Percentiles rank a stretch among this genome's conserved stretches.
These are phyloP conservation scores for Leptocoma aspasia DNA, from an alignment of 2,113 vertebrate genomes.

Conservation along the genomic window DNA sequence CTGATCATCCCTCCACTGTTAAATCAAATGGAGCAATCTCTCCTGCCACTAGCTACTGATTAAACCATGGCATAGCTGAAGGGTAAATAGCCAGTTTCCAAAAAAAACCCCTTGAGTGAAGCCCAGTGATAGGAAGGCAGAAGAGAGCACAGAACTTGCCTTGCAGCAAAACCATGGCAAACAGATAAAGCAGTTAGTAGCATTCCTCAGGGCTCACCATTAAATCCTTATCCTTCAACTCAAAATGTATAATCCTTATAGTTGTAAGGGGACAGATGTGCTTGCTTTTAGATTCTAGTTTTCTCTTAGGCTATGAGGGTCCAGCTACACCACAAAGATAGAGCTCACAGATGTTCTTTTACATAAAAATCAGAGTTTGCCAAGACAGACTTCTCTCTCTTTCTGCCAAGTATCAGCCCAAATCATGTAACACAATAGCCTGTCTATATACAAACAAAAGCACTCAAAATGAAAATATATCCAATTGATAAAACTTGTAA, in stretches of 20 bases:
- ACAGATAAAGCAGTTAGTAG: background rate
- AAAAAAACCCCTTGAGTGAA: background rate
- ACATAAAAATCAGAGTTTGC: conserved; percentile 1
- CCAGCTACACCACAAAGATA: background rate
- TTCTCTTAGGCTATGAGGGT: background rate
- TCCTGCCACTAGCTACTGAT: background rate
- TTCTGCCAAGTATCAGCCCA: conserved; percentile 6
- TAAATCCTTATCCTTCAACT: background rate
- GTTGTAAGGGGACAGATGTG: background rate
- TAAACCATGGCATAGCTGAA: background rate
- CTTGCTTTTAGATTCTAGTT: background rate
- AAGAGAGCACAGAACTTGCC: background rate
- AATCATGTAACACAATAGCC: conserved; percentile 8
- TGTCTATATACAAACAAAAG: background rate
- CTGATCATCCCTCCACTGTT: background rate
- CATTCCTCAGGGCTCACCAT: background rate
- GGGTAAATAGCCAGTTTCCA: background rate
- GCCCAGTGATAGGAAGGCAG: background rate
- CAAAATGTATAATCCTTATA: background rate
- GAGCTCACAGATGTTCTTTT: conserved; percentile 6
- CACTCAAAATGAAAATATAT: background rate
- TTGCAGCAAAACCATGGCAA: background rate
- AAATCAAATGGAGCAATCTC: background rate
- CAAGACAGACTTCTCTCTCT: background rate
- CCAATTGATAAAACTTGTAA: background rate